Percentiles rank a stretch among this genome's conserved stretches.
These are phyloP conservation scores for Odontamblyopus lacepedii DNA, from an alignment of 2,797 vertebrate species.

Conservation along the genomic window DNA sequence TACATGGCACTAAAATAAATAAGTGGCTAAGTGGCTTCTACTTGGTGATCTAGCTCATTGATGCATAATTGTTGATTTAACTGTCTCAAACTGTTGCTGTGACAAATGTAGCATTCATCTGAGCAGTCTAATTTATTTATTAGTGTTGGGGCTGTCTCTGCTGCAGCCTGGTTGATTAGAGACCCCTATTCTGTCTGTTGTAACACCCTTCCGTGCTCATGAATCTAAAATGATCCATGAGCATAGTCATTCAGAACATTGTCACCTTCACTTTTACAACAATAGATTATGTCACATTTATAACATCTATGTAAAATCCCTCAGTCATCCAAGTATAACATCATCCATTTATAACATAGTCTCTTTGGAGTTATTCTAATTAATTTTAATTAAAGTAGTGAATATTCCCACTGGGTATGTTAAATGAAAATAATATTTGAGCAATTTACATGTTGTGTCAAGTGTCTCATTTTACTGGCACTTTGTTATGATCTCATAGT, in stretches of 20 bases:
- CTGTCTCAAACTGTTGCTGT: conserved; percentile 9
- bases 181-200: conserved; percentile 19
- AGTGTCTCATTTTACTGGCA: background rate
- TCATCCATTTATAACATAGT: conserved; percentile 1
- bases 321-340: too few species aligned
- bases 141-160: conserved; percentile 13
- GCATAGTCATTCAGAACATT: conserved; percentile 12
- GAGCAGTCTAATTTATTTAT: conserved; percentile 41
- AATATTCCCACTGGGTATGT: background rate
- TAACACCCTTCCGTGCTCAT: conserved; percentile 19
- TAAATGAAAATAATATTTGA: background rate
- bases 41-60: background rate
- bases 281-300: background rate
- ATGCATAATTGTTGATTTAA: background rate
- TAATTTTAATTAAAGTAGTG: background rate
- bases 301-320: too few species aligned
- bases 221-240: conserved; percentile 36
- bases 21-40: background rate
- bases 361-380: background rate
- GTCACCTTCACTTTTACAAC: conserved; percentile 15
- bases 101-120: conserved; percentile 32
- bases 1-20: background rate
- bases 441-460: background rate
- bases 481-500: background rate
- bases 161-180: conserved; percentile 29